Percentiles rank a stretch among this genome's conserved stretches.
phyloP scores from a whole-genome alignment of 1,140 invertebrate species.

The Eufriesea mexicana region DNA sequence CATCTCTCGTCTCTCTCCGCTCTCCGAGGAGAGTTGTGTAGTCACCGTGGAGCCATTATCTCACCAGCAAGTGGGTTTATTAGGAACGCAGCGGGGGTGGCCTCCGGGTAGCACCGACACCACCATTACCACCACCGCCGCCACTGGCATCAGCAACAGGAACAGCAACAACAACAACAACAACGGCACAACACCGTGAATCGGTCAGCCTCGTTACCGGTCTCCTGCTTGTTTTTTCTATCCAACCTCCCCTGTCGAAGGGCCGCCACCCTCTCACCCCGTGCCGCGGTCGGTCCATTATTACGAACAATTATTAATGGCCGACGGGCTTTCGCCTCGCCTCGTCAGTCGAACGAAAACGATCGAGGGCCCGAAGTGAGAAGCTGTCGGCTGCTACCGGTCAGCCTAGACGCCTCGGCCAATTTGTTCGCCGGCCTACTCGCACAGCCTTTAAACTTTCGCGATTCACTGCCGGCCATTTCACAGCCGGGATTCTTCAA shows the following conservation, averaged over 20 bases:
- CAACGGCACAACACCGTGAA: constrained; percentile 59
- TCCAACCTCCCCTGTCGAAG: constrained; percentile 31
- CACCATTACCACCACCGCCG: constrained; percentile 52
- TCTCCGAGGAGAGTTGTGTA: constrained; percentile 71
- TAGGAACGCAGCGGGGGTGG: constrained; percentile 81
- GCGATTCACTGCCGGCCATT: constrained; percentile 14
- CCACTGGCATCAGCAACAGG: constrained; percentile 23
- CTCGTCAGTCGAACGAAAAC: constrained; percentile 64
- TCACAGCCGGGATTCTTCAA: not conserved
- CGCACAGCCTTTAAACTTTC: constrained; percentile 31
- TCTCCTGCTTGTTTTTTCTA: constrained; percentile 52
- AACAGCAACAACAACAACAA: constrained; percentile 15
- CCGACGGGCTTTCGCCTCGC: constrained; percentile 70
- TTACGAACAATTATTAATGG: constrained; percentile 75
- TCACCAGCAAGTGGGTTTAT: constrained; percentile 80
- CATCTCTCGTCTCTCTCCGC: not conserved
- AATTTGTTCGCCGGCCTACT: constrained; percentile 54
- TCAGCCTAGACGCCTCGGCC: constrained; percentile 64
- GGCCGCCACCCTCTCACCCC: constrained; percentile 11
- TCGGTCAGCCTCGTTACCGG: constrained; percentile 74
- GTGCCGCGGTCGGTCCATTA: constrained; percentile 52
- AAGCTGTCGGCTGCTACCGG: constrained; percentile 68
- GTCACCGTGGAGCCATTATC: constrained; percentile 79
- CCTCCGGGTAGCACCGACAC: constrained; percentile 71
- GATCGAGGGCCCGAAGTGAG: constrained; percentile 64